These are phyloP conservation scores for Tragopan temminckii DNA, from an alignment of 2,797 vertebrate genomes.

Conservation along the genomic window DNA sequence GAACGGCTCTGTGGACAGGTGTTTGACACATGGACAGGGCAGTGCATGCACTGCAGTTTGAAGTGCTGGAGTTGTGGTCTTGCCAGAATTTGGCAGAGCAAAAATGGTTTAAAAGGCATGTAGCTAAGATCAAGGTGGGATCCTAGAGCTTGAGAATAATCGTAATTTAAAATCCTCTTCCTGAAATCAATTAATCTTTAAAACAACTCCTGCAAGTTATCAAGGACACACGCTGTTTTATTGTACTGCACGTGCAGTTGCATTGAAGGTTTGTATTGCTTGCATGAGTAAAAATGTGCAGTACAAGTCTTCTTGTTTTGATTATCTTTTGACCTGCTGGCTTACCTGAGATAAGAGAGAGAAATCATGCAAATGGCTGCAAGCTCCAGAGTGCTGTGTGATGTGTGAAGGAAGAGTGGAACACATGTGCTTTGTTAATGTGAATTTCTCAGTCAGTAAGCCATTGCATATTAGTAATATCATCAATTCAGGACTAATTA, in stretches of 20 bases:
- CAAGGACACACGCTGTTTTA: neutral
- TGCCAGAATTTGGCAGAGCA: neutral
- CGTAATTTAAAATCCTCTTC: neutral
- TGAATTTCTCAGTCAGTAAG: conserved; percentile 26
- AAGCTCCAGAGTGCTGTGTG: neutral
- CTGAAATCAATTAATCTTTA: neutral
- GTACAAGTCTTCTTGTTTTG: neutral
- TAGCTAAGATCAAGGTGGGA: neutral
- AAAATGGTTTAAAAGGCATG: conserved; percentile 17
- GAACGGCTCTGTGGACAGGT: conserved; percentile 56
- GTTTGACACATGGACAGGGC: conserved; percentile 26
- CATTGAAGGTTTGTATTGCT: neutral
- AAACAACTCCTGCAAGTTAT: neutral
- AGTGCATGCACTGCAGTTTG: neutral
- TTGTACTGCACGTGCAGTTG: neutral
- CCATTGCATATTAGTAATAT: conserved; percentile 2
- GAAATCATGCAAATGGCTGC: neutral
- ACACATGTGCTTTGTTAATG: conserved; percentile 1
- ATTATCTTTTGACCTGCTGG: conserved; percentile 27
- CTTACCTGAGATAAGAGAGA: conserved; percentile 32
- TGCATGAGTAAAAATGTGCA: neutral
- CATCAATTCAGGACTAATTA: conserved; percentile 64
- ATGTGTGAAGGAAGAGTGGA: neutral
- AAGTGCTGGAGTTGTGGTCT: conserved; percentile 33
- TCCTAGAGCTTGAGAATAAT: neutral